A percentile compares a stretch with the other conserved stretches of the same genome.
Conservation (phyloP, 2,797 vertebrate species). For the Siniperca undulata region DNA sequence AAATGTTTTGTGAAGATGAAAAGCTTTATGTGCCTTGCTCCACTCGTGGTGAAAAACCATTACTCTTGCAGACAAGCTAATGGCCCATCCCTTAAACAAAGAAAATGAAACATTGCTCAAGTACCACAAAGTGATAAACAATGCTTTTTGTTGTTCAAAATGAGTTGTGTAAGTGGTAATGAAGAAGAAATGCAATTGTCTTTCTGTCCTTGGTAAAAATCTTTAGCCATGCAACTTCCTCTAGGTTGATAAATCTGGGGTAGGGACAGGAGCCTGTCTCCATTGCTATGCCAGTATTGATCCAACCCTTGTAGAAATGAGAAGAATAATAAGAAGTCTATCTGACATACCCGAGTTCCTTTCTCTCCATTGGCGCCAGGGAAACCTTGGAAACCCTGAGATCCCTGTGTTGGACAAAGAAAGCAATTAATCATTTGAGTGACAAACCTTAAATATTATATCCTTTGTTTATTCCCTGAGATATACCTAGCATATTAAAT, state of each 20-base stretch:
- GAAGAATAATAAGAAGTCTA: conserved; percentile 53
- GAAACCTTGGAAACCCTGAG: conserved; percentile 97
- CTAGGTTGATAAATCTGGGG: conserved; percentile 51
- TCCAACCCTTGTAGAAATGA: conserved; percentile 45
- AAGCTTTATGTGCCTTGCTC: conserved; percentile 55
- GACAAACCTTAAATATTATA: conserved; percentile 48
- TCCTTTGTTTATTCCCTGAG: conserved; percentile 42
- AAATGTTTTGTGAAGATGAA: conserved; percentile 73
- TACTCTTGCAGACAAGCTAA: conserved; percentile 72
- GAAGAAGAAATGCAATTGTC: conserved; percentile 49
- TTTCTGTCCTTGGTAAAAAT: conserved; percentile 53
- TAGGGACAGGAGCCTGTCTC: conserved; percentile 38
- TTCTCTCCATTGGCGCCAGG: conserved; percentile 98
- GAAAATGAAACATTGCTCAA: conserved; percentile 71
- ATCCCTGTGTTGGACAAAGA: conserved; percentile 85
- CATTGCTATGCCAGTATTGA: conserved; percentile 35
- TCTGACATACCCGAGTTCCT: conserved; percentile 92
- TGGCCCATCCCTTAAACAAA: conserved; percentile 74
- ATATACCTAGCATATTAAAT: conserved; percentile 52
- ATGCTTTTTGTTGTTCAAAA: conserved; percentile 49
- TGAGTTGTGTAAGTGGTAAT: conserved; percentile 51
- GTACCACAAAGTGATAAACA: conserved; percentile 63
- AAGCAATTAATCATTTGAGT: conserved; percentile 55
- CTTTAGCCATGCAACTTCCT: conserved; percentile 44
- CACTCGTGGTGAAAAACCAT: conserved; percentile 63